phyloP scores from a whole-genome alignment of 2,797 vertebrate genomes.

The Anguilla obscura region DNA sequence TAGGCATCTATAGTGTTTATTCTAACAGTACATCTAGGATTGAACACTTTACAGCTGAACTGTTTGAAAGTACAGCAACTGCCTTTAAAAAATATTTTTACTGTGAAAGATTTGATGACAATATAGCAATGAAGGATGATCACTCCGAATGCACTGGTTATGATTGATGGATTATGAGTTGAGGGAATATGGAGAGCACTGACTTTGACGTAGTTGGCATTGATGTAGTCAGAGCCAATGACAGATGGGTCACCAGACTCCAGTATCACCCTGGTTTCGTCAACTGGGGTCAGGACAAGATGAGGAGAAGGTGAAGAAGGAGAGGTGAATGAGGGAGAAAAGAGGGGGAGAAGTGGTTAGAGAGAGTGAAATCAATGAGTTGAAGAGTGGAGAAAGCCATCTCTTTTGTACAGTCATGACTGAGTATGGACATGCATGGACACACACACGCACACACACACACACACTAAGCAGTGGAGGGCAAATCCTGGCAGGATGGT shows the following conservation, averaged over 20 bases:
- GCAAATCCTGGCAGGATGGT: neutral
- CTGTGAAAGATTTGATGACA: neutral
- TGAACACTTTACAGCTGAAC: neutral
- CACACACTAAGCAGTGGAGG: neutral
- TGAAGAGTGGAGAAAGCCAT: neutral
- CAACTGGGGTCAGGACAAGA: constrained; percentile 69
- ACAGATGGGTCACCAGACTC: constrained; percentile 73
- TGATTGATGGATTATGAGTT: neutral
- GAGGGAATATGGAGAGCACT: constrained; percentile 44
- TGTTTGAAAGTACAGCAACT: neutral
- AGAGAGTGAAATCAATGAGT: neutral
- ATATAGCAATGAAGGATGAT: neutral
- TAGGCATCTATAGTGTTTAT: neutral
- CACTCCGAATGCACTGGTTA: neutral
- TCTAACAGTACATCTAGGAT: neutral
- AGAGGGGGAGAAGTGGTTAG: neutral
- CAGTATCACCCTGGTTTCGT: constrained; percentile 88
- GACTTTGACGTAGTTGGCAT: constrained; percentile 90
- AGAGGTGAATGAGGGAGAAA: constrained; percentile 27
- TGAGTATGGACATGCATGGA: neutral
- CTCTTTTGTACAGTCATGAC: neutral
- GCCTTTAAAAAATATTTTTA: neutral
- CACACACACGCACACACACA: neutral
- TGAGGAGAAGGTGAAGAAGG: neutral
- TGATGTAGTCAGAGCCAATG: constrained; percentile 93